Evolutionary conservation across 2,113 vertebrate species (phyloP).

Genomic region (Collichthys lucidus): DNA sequence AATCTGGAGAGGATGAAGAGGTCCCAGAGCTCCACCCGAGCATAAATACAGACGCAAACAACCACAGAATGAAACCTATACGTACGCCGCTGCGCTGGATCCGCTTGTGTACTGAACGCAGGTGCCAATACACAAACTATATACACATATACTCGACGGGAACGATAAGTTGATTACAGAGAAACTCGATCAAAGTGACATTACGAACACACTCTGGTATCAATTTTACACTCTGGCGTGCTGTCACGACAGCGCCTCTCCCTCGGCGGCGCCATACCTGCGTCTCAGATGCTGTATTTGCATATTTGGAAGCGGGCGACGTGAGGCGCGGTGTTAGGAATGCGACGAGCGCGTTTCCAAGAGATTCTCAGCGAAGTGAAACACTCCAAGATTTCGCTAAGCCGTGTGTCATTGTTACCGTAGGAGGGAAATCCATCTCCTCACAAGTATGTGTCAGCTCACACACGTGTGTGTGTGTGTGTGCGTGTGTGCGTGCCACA

Average conservation of each 20-base stretch:
- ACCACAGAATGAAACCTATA: slow-evolving; percentile 31
- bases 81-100: slow-evolving; percentile 17
- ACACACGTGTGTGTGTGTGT: neutral
- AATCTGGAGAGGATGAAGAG: slow-evolving; percentile 76
- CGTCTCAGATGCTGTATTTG: slow-evolving; percentile 27
- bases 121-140: slow-evolving; percentile 38
- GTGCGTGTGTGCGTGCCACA: slow-evolving; percentile 20
- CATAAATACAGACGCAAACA: slow-evolving; percentile 67
- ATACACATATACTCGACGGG: slow-evolving; percentile 19
- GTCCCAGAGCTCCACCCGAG: slow-evolving; percentile 58
- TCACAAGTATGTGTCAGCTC: slow-evolving; percentile 14
- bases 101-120: slow-evolving; percentile 1
- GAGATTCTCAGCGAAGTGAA: slow-evolving; percentile 41
- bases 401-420: slow-evolving; percentile 47
- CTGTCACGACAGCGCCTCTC: slow-evolving; percentile 27
- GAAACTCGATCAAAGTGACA: slow-evolving; percentile 55
- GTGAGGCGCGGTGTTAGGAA: slow-evolving; percentile 44
- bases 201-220: slow-evolving; percentile 35
- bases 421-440: slow-evolving; percentile 57
- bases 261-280: neutral
- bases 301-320: slow-evolving; percentile 18
- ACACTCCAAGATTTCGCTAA: slow-evolving; percentile 32
- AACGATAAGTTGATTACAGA: slow-evolving; percentile 21
- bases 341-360: slow-evolving; percentile 49
- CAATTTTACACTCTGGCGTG: slow-evolving; percentile 30